Evolutionary conservation across 2,888 invertebrate genomes (phyloP), one percentile per base, ranked within the genome.

Genomic region (Notodonta ziczac): DNA sequence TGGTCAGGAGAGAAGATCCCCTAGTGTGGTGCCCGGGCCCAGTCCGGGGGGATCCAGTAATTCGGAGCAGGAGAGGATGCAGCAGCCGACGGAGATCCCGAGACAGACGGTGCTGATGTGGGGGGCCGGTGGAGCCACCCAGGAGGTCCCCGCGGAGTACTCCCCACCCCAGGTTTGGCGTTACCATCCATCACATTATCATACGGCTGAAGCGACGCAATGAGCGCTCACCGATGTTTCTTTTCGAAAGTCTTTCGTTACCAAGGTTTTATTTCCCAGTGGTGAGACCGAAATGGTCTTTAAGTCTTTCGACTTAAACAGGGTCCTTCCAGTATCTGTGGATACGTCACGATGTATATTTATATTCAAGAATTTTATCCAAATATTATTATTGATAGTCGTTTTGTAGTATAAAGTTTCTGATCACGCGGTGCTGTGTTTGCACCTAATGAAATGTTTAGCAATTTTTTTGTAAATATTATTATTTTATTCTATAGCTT

Each of bases 101-200:
- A 94, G 98, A 54, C 98, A 98, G 89, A 98, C 98, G 12, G 98
- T 98, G 59, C 95, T 98, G 53, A 98, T 98, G 98, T 98, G 98
- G 98, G 98, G 98, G 32, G 94, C 95, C 66, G 94, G 90, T 66
- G 91, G 90, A 4, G 69, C 89, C 2, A 87, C 94, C 74, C 92
- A 91, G 66, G 93, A 92, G 63, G 90, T 87, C 9, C 89, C 91
- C 7, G 88, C 89, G 76, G 92, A 93, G 66, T 93, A 92, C 81
- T 92, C 93, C 57, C 93, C 93, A 39, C 93, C 93, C 3, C 93
- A 93, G 92, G 93, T 93, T 88, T 93, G 93, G 93, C 89, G 93
- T 69, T 93, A 93, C 84, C 90, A 90, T 69, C 91, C 91, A 61
- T 90, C 93, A 16, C 92, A 92, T 70, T 93, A 93, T 76, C 93